Evolutionary conservation across 2,113 vertebrate genomes (phyloP).

Genomic region (Trogon melanurus): DNA sequence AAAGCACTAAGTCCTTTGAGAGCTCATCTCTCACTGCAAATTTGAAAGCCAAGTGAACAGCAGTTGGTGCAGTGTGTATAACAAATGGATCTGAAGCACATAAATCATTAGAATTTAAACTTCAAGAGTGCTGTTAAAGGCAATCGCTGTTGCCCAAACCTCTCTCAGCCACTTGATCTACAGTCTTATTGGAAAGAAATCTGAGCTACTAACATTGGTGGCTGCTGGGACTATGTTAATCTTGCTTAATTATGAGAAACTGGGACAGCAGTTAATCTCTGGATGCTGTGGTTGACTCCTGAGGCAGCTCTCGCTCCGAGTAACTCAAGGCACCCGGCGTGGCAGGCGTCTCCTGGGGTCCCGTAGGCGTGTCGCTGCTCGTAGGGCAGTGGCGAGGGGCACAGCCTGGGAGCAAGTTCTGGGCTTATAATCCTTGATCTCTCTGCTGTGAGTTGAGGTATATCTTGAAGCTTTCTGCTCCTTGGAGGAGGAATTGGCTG

Average conservation of each 20-base stretch:
- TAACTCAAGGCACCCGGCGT: accelerated
- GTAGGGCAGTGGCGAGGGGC: accelerated
- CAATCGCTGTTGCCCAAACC: not conserved
- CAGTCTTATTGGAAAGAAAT: not conserved
- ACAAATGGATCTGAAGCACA: not conserved
- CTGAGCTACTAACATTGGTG: not conserved
- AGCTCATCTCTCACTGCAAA: not conserved
- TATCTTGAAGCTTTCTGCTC: not conserved
- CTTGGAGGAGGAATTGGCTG: not conserved
- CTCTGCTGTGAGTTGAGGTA: not conserved
- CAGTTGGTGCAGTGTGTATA: not conserved
- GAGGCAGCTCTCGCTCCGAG: not conserved
- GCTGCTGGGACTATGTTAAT: constrained; percentile 22
- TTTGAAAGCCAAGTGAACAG: not conserved
- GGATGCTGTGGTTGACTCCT: not conserved
- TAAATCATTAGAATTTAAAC: not conserved
- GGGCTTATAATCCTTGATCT: not conserved
- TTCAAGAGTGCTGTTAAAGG: not conserved
- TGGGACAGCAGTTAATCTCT: constrained; percentile 2
- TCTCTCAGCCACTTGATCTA: not conserved
- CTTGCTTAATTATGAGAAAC: constrained; percentile 17
- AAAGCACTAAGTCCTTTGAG: not conserved
- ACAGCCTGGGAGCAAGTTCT: too few species aligned
- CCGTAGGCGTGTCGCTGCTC: accelerated
- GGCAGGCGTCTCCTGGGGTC: not conserved